A percentile compares a stretch with the other conserved stretches of the same genome.
Conservation (phyloP, 2,888 invertebrate genomes). For the Branchellion lobata region DNA sequence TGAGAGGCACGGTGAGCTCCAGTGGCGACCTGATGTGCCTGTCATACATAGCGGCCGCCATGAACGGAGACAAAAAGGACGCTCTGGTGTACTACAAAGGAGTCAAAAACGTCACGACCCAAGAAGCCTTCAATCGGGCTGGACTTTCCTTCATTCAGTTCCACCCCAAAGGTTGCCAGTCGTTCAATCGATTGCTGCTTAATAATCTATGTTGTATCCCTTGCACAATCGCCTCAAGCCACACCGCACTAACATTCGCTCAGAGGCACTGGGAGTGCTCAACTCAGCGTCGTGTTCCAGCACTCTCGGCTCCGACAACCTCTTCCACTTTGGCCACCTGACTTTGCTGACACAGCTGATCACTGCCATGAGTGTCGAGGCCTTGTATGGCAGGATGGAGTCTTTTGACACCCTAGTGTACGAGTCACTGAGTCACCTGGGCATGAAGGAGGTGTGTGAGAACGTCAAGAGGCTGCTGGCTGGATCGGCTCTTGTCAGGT, state of each 20-base stretch:
- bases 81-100: slow-evolving; percentile 30
- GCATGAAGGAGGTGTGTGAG: slow-evolving; percentile 50
- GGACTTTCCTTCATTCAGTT: slow-evolving; percentile 51
- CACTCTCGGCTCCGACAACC: slow-evolving; percentile 49
- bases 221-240: too few species aligned
- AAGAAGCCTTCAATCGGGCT: slow-evolving; percentile 49
- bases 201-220: too few species aligned
- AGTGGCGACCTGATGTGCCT: slow-evolving; percentile 55
- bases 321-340: slow-evolving; percentile 49
- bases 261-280: slow-evolving; percentile 53
- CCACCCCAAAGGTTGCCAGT: slow-evolving; percentile 51
- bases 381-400: slow-evolving; percentile 48
- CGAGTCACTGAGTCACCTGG: slow-evolving; percentile 50
- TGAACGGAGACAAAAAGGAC: slow-evolving; percentile 51
- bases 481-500: slow-evolving; percentile 48
- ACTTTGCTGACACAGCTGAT: slow-evolving; percentile 49
- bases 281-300: slow-evolving; percentile 52
- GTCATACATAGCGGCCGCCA: slow-evolving; percentile 53
- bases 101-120: slow-evolving; percentile 42
- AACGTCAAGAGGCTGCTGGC: slow-evolving; percentile 42
- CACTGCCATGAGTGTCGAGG: slow-evolving; percentile 50
- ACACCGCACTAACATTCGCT: not conserved
- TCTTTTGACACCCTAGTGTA: slow-evolving; percentile 52
- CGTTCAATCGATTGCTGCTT: too few species aligned
- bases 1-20: slow-evolving; percentile 54